phyloP scores from a whole-genome alignment of 2,888 invertebrate genomes.

The Ethmia dodecea region DNA sequence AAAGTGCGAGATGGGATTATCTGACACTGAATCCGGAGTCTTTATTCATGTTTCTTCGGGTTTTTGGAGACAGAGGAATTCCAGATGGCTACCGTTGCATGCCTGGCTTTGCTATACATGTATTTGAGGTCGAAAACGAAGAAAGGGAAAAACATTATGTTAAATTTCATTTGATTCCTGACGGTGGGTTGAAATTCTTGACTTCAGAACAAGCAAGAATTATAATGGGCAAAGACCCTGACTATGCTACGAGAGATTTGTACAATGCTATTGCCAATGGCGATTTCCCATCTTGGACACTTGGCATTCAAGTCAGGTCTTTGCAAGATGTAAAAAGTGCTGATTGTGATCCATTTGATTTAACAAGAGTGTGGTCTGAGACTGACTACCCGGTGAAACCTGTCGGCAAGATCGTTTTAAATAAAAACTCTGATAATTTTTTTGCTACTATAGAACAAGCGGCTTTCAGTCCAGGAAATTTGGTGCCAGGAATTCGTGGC shows the following conservation, averaged over 20 bases:
- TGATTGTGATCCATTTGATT: constrained; percentile 51
- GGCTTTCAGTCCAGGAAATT: constrained; percentile 45
- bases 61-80: constrained; percentile 91
- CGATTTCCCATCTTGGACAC: constrained; percentile 53
- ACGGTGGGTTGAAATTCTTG: constrained; percentile 90
- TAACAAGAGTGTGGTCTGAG: constrained; percentile 48
- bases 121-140: constrained; percentile 90
- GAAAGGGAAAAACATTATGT: constrained; percentile 84
- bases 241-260: constrained; percentile 87
- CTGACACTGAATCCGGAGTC: constrained; percentile 87
- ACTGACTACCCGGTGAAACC: constrained; percentile 43
- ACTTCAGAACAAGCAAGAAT: constrained; percentile 78
- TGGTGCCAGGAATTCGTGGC: constrained; percentile 60
- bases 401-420: constrained; percentile 41
- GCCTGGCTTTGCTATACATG: constrained; percentile 94
- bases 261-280: constrained; percentile 90
- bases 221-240: constrained; percentile 87
- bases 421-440: constrained; percentile 41
- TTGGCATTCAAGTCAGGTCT: constrained; percentile 49
- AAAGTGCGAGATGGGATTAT: constrained; percentile 93
- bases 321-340: constrained; percentile 31
- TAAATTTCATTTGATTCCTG: constrained; percentile 93
- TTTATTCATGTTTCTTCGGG: constrained; percentile 84
- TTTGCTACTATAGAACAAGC: constrained; percentile 40
- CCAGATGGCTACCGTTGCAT: constrained; percentile 93